Percentiles rank a stretch among this genome's conserved stretches.
phyloP scores from a whole-genome alignment of 2,888 invertebrate species.

The Drosophila acutilabella region DNA sequence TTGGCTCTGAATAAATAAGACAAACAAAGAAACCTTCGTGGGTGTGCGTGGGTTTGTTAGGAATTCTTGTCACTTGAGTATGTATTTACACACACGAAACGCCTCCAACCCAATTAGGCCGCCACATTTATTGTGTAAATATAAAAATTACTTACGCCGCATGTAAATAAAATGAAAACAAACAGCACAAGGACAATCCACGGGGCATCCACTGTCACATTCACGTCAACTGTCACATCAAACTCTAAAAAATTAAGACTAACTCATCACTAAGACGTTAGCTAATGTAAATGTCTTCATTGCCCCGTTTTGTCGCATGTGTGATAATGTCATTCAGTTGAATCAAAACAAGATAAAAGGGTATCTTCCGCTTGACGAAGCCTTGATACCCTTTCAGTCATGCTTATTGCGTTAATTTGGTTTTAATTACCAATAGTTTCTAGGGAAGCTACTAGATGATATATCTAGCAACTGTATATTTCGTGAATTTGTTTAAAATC shows the following conservation, averaged over 20 bases:
- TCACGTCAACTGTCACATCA: not conserved
- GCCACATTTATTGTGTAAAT: conserved; percentile 61
- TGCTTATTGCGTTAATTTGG: no score
- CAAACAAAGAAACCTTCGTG: conserved; percentile 28
- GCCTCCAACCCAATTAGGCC: conserved; percentile 57
- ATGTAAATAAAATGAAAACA: conserved; percentile 55
- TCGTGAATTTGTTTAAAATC: no score
- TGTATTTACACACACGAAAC: conserved; percentile 58
- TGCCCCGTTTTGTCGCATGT: conserved; percentile 23
- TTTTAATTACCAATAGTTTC: no score
- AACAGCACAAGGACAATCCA: conserved; percentile 20
- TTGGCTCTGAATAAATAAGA: conserved; percentile 22
- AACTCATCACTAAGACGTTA: conserved; percentile 1
- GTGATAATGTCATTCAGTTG: conserved; percentile 27
- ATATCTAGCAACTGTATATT: no score
- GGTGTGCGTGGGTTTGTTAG: conserved; percentile 20
- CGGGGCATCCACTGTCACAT: conserved; percentile 16
- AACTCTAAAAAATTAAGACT: not conserved
- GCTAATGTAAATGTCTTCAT: conserved; percentile 36
- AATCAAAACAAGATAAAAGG: not conserved
- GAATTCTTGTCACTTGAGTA: conserved; percentile 43
- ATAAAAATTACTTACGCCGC: conserved; percentile 56
- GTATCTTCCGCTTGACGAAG: no score
- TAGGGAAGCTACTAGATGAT: no score
- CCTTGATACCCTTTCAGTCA: no score